Base-by-base conservation (phyloP, 2,113 vertebrate species). In the Spizaetus ornatus region DNA sequence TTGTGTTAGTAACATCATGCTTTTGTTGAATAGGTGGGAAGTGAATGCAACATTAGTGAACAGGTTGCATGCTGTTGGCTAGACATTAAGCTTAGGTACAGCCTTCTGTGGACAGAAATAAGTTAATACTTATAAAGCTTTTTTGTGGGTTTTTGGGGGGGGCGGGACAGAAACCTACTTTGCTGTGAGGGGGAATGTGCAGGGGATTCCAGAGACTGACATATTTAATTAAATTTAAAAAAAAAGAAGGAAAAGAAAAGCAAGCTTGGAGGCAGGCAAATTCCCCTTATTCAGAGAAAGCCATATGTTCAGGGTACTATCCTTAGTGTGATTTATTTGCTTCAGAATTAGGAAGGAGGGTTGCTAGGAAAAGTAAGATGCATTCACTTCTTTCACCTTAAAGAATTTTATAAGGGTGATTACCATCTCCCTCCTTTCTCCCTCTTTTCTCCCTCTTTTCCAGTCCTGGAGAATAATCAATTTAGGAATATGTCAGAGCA, bases 221-320 rank as follows among this genome's bases (percentile, higher is more conserved):
- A 25, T 91, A 69, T 61, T 95, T 85, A 82, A 69, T 86, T 83
- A 50, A 83, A 27, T 32, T 47, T 4, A 78, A 62, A 36, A 52
- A 48, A 45, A 56, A 47, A 53, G 1, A 43, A 4, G 1, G 15
- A 47, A 27, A 38, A 86, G n/a, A 88, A 86, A 83, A 89, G 13
- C 55, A 67, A 56, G 47, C 47, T 72, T 63, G 58, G 77, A 86
- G 92, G 89, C 73, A 96, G 69, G 77, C 80, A 76, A 90, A 86
- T 94, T 78, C 69, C 76, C 70, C 40, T 90, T 94, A 76, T 90
- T 96, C 81, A 65, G 69, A 87, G 92, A 79, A 82, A 89, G 65
- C 92, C 86, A 63, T 95, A 76, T 97, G 90, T 86, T 96, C 86
- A 76, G 82, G 76, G 26, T 93, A 83, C 79, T 96, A 92, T 93